Base-by-base conservation (phyloP, 2,113 vertebrate genomes). In the Tetrao urogallus region DNA sequence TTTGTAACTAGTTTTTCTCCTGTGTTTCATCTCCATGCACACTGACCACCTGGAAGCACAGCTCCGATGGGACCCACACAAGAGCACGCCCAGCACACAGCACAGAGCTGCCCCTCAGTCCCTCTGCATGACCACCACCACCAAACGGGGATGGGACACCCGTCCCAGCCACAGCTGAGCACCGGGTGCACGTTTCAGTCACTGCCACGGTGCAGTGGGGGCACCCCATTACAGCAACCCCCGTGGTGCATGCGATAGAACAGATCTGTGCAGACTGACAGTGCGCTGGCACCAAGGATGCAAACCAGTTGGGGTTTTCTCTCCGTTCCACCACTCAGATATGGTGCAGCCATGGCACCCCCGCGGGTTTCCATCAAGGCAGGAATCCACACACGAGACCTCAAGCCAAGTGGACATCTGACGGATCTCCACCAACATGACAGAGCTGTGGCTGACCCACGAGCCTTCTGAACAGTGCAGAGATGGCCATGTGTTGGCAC, bases 321-420 rank as follows among this genome's bases (percentile, higher is more conserved):
- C 90, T 94, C n/a, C 0, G 58, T 71, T 94, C 77, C 48, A 66
- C 82, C 79, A 72, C 93, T 91, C 54, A 88, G 94, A 94, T 80
- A 91, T 45, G 71, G 82, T 3, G 16, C 91, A 95, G 96, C 86
- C 93, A 80, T 88, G 89, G 90, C 93, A 90, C 93, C 89, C 70
- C 73, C 72, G 67, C 87, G 34, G 76, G 78, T 89, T 94, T 84
- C 92, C 70, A 90, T 20, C 66, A 47, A 88, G 89, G 95, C 93
- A 91, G 85, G 63, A 60, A 90, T 96, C 88, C 94, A 93, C 82
- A 69, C 3, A 0, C 79, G 70, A 93, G 88, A 86, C 92, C 77
- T 21, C 7, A 86, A 86, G 93, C 95, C 96, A 97, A 94, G 94
- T 82, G 65, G 91, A 95, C 77, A 91, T 90, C 92, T 9, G 10